A percentile compares a stretch with the other conserved stretches of the same genome.
Evolutionary conservation across 2,797 vertebrate species (phyloP).

Genomic region (Fringilla coelebs): DNA sequence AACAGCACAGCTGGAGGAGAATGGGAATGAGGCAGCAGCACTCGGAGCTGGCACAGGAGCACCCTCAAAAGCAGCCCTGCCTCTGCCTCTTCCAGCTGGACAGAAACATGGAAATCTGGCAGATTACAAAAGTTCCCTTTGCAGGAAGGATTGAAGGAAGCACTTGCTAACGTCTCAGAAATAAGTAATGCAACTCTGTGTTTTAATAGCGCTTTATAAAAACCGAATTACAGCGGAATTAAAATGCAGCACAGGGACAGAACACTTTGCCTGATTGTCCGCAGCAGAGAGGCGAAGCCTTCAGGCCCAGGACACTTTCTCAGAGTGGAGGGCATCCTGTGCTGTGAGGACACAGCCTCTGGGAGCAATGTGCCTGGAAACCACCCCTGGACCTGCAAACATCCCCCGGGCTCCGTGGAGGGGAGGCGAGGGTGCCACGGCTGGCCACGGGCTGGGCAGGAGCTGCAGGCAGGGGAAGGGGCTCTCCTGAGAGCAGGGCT

Average conservation of each 20-base stretch:
- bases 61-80: background rate
- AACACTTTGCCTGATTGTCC: background rate
- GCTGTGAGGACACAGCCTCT: accelerated
- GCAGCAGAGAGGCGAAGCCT: background rate
- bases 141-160: background rate
- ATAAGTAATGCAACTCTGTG: background rate
- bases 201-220: background rate
- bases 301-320: too few species aligned
- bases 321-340: accelerated
- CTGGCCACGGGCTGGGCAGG: background rate
- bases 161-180: background rate
- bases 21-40: background rate
- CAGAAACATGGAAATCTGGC: background rate
- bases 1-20: background rate
- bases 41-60: background rate
- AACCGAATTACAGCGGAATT: background rate
- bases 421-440: accelerated
- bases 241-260: background rate
- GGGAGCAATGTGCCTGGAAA: accelerated
- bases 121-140: accelerated
- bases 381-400: accelerated
- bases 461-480: background rate
- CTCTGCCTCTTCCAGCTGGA: background rate
- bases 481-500: background rate
- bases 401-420: accelerated